Base-by-base conservation (phyloP, 2,113 vertebrate species). In the Heloderma charlesbogerti region DNA sequence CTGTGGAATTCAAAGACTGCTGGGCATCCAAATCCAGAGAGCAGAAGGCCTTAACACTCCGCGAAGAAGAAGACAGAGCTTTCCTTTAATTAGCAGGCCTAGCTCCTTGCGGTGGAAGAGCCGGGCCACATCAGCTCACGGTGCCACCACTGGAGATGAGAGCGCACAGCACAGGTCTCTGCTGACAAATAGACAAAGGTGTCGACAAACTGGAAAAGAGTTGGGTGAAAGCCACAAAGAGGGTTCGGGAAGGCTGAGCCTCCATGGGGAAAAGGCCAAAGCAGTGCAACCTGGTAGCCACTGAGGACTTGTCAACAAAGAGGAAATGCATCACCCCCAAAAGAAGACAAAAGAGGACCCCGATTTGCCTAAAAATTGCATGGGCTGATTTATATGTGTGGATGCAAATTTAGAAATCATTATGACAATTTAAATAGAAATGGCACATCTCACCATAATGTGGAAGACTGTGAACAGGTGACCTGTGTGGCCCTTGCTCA, bases 1-100 rank as follows among this genome's bases (percentile, higher is more conserved):
- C 40, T 40, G 94, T 96, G 96, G 93, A 96, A 96, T 96, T 96
- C 95, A 91, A 94, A 81, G 92, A 95, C 94, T 94, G 93, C 57
- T 31, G 82, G 81, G 8, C 93, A 91, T 87, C 93, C 40, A 57
- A 91, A 63, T 86, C 87, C 79, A 16, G 84, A 93, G 92, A 83
- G 89, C 20, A 72, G 86, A 93, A 91, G 88, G 89, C 82, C 6
- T 83, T 94, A 90, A 72, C 10, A 43, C 71, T 37, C 71, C 57
- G 27, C 92, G 94, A 93, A 81, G 43, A 18, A 48, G 72, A 94
- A 94, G 95, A 94, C 94, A 86, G 89, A 4, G 85, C 1, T 48
- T 48, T 16, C 93, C 77, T 86, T 12, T 2, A 79, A 79, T 3
- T 0, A 89, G 89, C 0, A 3, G 88, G 85, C 87, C 2, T 63